Evolutionary conservation across 1,140 invertebrate species (phyloP).

Genomic region (Epicauta chinensis): DNA sequence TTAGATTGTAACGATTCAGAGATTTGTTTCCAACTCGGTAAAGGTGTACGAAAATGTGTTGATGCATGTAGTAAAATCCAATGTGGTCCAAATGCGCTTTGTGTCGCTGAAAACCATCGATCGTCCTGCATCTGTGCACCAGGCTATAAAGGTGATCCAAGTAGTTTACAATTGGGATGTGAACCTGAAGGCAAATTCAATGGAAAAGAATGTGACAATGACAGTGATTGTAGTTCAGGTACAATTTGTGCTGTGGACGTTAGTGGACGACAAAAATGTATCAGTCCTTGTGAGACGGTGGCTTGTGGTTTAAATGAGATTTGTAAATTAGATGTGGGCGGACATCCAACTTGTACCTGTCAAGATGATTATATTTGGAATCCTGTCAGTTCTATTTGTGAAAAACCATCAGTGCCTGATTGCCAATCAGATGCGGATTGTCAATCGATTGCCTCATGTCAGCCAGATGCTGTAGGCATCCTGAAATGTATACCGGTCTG

Average conservation of each 20-base stretch:
- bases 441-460: slow-evolving; percentile 58
- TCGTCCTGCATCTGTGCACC: slow-evolving; percentile 79
- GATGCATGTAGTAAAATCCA: slow-evolving; percentile 81
- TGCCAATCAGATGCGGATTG: slow-evolving; percentile 70
- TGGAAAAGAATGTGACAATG: slow-evolving; percentile 55
- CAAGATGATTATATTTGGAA: slow-evolving; percentile 73
- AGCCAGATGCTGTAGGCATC: slow-evolving; percentile 75
- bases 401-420: slow-evolving; percentile 78
- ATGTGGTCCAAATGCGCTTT: slow-evolving; percentile 85
- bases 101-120: slow-evolving; percentile 72
- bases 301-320: slow-evolving; percentile 75
- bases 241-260: slow-evolving; percentile 54
- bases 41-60: slow-evolving; percentile 70
- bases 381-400: slow-evolving; percentile 68
- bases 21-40: slow-evolving; percentile 78
- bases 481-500: slow-evolving; percentile 75
- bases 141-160: slow-evolving; percentile 72
- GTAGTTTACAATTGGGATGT: slow-evolving; percentile 68
- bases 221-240: slow-evolving; percentile 63
- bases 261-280: slow-evolving; percentile 59
- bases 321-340: slow-evolving; percentile 59
- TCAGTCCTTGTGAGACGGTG: slow-evolving; percentile 70
- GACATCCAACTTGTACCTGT: slow-evolving; percentile 69
- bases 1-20: slow-evolving; percentile 71
- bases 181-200: slow-evolving; percentile 55